A percentile compares a stretch with the other conserved stretches of the same genome.
These are phyloP conservation scores for Neoarius graeffei DNA, from an alignment of 2,113 vertebrate genomes.

Conservation along the genomic window DNA sequence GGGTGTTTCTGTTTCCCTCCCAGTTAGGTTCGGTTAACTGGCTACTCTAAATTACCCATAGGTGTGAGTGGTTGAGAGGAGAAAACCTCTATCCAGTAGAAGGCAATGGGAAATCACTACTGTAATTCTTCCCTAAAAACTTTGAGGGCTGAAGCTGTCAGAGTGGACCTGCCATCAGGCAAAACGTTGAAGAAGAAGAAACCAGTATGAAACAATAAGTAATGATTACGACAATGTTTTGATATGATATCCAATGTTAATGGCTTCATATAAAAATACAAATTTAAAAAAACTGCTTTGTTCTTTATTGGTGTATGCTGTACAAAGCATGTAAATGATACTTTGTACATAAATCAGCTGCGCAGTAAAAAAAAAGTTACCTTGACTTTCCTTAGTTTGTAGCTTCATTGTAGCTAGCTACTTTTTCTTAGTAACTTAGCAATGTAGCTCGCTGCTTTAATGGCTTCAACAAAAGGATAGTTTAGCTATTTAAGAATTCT, in stretches of 20 bases:
- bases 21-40: no score
- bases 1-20: no score
- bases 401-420: background rate
- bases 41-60: no score
- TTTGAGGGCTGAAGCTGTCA: no score
- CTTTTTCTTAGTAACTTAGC: background rate
- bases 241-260: no score
- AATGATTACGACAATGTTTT: background rate
- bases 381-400: background rate
- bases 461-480: background rate
- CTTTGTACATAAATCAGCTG: background rate
- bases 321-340: background rate
- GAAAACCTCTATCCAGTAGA: no score
- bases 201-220: background rate
- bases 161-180: no score
- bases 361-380: background rate
- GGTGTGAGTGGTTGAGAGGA: no score
- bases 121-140: no score
- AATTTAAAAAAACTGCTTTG: background rate
- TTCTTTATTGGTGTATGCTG: background rate
- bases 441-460: background rate
- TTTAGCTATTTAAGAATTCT: background rate
- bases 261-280: background rate
- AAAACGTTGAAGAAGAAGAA: background rate
- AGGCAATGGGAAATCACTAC: no score